Percentiles rank a stretch among this genome's conserved stretches.
phyloP scores from a whole-genome alignment of 2,113 vertebrate genomes.

The Beaufortia kweichowensis region DNA sequence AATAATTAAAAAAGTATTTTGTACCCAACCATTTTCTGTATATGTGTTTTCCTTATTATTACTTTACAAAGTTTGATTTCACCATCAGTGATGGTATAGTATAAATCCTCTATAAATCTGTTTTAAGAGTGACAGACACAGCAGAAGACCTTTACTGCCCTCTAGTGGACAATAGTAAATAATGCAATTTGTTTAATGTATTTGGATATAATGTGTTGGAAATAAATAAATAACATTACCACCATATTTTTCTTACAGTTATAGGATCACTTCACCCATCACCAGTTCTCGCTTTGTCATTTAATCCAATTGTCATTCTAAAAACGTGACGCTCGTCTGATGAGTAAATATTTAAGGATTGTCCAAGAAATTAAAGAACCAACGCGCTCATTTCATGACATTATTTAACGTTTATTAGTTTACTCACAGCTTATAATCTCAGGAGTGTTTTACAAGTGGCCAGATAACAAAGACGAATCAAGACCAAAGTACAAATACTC shows the following conservation, averaged over 20 bases:
- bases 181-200: neutral
- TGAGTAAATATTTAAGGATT: too few species aligned
- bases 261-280: neutral
- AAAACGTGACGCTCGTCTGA: too few species aligned
- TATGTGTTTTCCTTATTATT: too few species aligned
- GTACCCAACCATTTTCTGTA: too few species aligned
- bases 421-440: neutral
- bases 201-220: too few species aligned
- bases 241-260: neutral
- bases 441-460: neutral
- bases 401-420: slow-evolving; percentile 10
- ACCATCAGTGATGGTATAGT: too few species aligned
- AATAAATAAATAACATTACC: too few species aligned
- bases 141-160: neutral
- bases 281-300: neutral
- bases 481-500: slow-evolving; percentile 37
- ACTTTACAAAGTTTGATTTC: too few species aligned
- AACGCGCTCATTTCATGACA: neutral
- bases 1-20: too few species aligned
- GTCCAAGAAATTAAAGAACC: neutral
- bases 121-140: too few species aligned
- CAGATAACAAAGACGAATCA: slow-evolving; percentile 18
- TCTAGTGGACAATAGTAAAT: neutral
- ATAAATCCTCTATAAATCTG: too few species aligned
- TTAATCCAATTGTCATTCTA: neutral